phyloP scores from a whole-genome alignment of 2,113 vertebrate genomes.

The Calyptomena viridis region DNA sequence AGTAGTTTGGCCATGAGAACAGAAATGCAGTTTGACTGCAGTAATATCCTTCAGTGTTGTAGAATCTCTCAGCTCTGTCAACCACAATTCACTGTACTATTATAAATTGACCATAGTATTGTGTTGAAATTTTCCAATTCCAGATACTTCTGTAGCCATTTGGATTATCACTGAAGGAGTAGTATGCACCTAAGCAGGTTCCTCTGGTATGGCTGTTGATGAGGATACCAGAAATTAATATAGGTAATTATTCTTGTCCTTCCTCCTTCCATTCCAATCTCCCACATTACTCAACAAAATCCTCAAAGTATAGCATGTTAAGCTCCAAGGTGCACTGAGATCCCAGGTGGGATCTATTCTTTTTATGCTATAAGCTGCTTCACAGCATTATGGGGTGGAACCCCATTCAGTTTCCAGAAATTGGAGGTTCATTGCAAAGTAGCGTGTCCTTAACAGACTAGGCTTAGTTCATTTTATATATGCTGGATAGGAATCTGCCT shows the following conservation, averaged over 20 bases:
- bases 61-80: neutral
- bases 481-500: neutral
- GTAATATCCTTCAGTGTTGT: neutral
- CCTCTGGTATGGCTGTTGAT: neutral
- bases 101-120: neutral
- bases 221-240: neutral
- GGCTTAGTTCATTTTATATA: neutral
- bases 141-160: neutral
- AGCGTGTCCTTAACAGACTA: neutral
- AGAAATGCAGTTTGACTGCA: neutral
- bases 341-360: neutral
- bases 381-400: neutral
- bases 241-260: neutral
- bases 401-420: neutral
- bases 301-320: neutral
- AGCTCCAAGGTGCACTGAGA: neutral
- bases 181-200: neutral
- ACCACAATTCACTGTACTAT: neutral
- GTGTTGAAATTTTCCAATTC: neutral
- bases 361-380: neutral
- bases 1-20: neutral
- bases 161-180: neutral
- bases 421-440: neutral
- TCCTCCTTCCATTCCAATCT: neutral
- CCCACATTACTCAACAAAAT: neutral